Base-by-base conservation (phyloP, 2,113 vertebrate species). In the Psophia crepitans region DNA sequence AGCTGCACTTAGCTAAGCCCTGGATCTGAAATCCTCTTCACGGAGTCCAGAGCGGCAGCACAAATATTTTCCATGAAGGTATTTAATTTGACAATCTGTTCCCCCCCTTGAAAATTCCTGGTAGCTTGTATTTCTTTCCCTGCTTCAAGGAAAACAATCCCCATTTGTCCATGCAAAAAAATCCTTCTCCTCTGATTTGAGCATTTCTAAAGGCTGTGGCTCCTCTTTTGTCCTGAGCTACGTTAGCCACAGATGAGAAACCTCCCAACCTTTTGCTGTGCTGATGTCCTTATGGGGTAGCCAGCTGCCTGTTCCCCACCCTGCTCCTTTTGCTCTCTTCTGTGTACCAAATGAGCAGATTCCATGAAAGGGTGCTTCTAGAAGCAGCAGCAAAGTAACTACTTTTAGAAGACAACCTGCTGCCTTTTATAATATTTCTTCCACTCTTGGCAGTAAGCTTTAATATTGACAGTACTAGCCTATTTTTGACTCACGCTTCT, bases 321-420 rank as follows among this genome's bases (percentile, higher is more conserved):
- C 19, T 65, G 19, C 7, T 44, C 5, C n/a, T 80, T 76, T 35
- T 44, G 33, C 37, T 33, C 23, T 80, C 5, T 48, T 60, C 70
- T 43, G 5, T 27, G 14, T 26, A 73, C 6, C 16, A 10, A 22
- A 2, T 24, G 12, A 48, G 83, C 18, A 53, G 69, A 74, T 41
- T 49, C 0, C 0, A 6, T 30, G 11, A 49, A 44, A 57, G 10
- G 22, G 20, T 74, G 22, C 26, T 85, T 76, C 60, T 76, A n/a
- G 66, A 86, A 85, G 37, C 44, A 83, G 27, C 21, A 82, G 70
- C 27, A 88, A 92, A 56, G 5, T 49, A 71, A 17, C 12, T 60
- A 17, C 37, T 87, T 78, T 43, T 61, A 61, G 27, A 66, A 80
- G 71, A 28, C 6, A 46, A 14, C 18, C 6, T 71, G 20, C 15